Evolutionary conservation across 2,888 invertebrate species (phyloP).

Genomic region (Xanthostigma xanthostigma): DNA sequence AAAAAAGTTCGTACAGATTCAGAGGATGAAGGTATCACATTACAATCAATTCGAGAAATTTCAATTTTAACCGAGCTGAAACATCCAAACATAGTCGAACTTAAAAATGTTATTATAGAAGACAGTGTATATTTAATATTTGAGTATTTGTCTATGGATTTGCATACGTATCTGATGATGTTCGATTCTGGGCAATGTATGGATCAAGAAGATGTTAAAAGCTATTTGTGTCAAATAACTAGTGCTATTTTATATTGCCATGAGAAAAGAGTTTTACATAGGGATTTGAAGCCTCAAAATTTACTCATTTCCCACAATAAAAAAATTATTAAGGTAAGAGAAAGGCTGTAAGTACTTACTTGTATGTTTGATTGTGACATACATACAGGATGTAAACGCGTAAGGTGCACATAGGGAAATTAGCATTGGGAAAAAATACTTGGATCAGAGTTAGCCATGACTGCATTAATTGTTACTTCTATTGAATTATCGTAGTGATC

Average conservation of each 20-base stretch:
- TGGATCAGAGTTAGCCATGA: no score
- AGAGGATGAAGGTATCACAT: conserved; percentile 95
- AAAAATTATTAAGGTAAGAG: conserved; percentile 88
- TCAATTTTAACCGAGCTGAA: conserved; percentile 85
- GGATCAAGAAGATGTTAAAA: conserved; percentile 72
- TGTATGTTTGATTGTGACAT: background rate
- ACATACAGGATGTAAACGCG: no score
- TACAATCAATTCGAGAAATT: conserved; percentile 93
- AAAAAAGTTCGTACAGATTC: conserved; percentile 93
- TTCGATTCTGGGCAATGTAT: conserved; percentile 64
- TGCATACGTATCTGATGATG: conserved; percentile 88
- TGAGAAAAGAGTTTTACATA: conserved; percentile 74
- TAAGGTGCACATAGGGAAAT: no score
- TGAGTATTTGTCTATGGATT: conserved; percentile 91
- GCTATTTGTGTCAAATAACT: conserved; percentile 72
- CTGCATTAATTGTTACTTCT: no score
- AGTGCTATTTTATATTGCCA: conserved; percentile 88
- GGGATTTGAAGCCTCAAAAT: conserved; percentile 95
- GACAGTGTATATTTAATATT: conserved; percentile 90
- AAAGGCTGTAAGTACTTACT: no score
- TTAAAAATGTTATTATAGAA: conserved; percentile 90
- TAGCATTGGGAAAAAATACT: no score
- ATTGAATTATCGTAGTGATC: no score
- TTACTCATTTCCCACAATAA: conserved; percentile 80
- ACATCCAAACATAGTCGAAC: conserved; percentile 90